phyloP scores from a whole-genome alignment of 2,888 invertebrate species.

The Campoplex nolae region DNA sequence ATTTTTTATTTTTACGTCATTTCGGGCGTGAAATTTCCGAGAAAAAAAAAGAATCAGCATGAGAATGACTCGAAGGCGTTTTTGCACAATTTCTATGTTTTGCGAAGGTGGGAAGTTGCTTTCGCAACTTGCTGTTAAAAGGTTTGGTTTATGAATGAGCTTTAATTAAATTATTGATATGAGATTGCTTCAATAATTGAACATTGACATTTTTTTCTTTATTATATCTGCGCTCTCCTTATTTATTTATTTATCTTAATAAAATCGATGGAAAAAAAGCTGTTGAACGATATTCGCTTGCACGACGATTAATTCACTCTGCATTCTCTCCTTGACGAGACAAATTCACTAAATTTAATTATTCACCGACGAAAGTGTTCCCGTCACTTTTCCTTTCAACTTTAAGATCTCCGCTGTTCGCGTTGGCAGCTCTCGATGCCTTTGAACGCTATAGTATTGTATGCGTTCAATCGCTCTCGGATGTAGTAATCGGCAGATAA shows the following conservation, averaged over 20 bases:
- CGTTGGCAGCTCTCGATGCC: slow-evolving; percentile 13
- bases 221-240: not conserved
- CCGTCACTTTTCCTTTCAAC: slow-evolving; percentile 58
- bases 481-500: slow-evolving; percentile 39
- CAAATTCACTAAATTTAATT: slow-evolving; percentile 61
- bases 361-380: slow-evolving; percentile 58
- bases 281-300: not conserved
- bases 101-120: not conserved
- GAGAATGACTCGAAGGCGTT: not conserved
- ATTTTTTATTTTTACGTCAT: not conserved
- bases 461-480: slow-evolving; percentile 10
- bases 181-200: not conserved
- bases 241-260: not conserved
- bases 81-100: slow-evolving; percentile 16
- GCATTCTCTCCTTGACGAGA: slow-evolving; percentile 34
- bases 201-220: not conserved
- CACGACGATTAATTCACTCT: slow-evolving; percentile 23
- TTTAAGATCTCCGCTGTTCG: not conserved
- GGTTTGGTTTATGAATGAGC: not conserved
- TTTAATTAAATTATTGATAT: not conserved
- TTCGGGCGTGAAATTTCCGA: not conserved
- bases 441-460: slow-evolving; percentile 14
- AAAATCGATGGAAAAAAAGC: not conserved
- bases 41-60: slow-evolving; percentile 12
- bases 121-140: not conserved